Evolutionary conservation across 2,888 invertebrate species (phyloP).

Genomic region (Bugula neritina): DNA sequence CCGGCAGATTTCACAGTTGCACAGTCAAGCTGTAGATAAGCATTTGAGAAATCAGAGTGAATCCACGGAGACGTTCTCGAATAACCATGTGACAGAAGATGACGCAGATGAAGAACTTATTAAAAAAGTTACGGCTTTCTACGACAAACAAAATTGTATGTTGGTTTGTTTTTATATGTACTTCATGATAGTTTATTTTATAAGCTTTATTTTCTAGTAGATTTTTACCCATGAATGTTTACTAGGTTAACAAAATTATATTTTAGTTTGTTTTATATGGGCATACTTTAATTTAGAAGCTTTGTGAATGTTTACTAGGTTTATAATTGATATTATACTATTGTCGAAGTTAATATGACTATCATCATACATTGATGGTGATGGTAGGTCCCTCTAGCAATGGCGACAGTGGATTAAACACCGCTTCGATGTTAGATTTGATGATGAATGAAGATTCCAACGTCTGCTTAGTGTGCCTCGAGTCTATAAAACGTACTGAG

Average conservation of each 20-base stretch:
- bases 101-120: conserved; percentile 1
- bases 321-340: too few relatives aligned
- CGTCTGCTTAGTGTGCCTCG: conserved; percentile 84
- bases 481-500: conserved; percentile 72
- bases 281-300: too few relatives aligned
- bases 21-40: not conserved
- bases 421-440: conserved; percentile 70
- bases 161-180: too few relatives aligned
- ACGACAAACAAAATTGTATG: not conserved
- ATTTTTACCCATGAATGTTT: too few relatives aligned
- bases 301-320: too few relatives aligned
- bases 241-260: too few relatives aligned
- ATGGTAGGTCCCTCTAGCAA: conserved; percentile 28
- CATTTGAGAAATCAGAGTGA: not conserved
- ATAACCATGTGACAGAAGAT: not conserved
- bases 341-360: too few relatives aligned
- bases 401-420: conserved; percentile 49
- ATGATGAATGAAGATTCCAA: conserved; percentile 72
- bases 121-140: conserved; percentile 3
- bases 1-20: not conserved
- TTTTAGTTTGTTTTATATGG: too few relatives aligned
- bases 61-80: not conserved
- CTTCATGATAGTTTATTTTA: too few relatives aligned
- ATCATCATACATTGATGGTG: too few relatives aligned
- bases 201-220: too few relatives aligned